Evolutionary conservation across 1,140 invertebrate genomes (phyloP).

Genomic region (Nixonia krombeini): DNA sequence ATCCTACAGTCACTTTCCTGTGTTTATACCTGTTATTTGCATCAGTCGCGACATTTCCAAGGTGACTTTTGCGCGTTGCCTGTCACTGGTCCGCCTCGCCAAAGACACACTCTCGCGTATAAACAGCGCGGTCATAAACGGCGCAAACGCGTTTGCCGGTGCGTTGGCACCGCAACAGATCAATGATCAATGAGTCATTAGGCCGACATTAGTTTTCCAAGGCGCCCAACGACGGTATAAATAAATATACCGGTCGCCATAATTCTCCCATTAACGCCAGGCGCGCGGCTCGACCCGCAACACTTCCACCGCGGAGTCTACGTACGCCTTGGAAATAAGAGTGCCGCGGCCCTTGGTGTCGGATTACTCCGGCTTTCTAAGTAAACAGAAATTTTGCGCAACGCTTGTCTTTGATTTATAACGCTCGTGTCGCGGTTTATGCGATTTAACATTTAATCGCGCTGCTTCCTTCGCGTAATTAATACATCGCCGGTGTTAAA

Average conservation of each 20-base stretch:
- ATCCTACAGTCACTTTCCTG: not conserved
- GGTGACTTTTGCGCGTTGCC: no score
- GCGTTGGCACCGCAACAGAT: not conserved
- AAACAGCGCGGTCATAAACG: not conserved
- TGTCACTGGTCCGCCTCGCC: no score
- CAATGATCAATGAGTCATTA: slow-evolving; percentile 55
- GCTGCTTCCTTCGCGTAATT: no score
- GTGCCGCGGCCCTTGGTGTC: not conserved
- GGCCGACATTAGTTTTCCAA: slow-evolving; percentile 42
- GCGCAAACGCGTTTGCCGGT: not conserved
- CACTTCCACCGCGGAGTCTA: not conserved
- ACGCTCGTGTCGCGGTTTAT: no score
- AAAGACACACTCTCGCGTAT: no score
- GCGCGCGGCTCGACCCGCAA: slow-evolving; percentile 12
- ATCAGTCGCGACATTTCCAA: no score
- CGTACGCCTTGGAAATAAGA: not conserved
- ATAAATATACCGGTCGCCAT: slow-evolving; percentile 53
- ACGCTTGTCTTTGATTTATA: not conserved
- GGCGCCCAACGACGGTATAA: slow-evolving; percentile 53
- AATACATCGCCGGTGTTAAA: no score
- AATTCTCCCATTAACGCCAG: slow-evolving; percentile 40
- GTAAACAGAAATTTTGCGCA: not conserved
- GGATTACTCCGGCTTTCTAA: not conserved
- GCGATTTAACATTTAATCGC: no score
- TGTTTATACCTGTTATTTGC: no score